Percentiles rank a stretch among this genome's conserved stretches.
Conservation (phyloP, 2,888 invertebrate genomes). For the Agriotes lineatus region DNA sequence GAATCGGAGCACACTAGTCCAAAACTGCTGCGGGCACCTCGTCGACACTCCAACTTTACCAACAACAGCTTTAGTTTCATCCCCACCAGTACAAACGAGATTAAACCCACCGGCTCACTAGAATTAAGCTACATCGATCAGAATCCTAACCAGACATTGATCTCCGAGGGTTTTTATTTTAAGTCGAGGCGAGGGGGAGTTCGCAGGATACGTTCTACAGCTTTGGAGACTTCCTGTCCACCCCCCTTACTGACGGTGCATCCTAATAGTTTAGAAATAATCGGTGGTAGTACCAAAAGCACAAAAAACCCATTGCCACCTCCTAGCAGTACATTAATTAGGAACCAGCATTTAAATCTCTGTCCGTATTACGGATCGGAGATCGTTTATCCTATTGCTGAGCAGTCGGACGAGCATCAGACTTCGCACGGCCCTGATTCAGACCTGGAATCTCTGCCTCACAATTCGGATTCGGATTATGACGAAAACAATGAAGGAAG, state of each 20-base stretch:
- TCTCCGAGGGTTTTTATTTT: slow-evolving; percentile 63
- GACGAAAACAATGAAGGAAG: slow-evolving; percentile 79
- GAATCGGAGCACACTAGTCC: slow-evolving; percentile 59
- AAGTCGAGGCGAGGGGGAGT: slow-evolving; percentile 67
- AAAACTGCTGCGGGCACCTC: slow-evolving; percentile 64
- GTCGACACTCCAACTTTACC: slow-evolving; percentile 74
- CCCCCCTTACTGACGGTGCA: slow-evolving; percentile 82
- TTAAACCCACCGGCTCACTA: slow-evolving; percentile 71
- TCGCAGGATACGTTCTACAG: slow-evolving; percentile 78
- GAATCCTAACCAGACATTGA: slow-evolving; percentile 62
- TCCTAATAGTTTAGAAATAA: slow-evolving; percentile 85
- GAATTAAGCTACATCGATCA: slow-evolving; percentile 69
- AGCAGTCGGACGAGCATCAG: slow-evolving; percentile 85
- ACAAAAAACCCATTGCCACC: slow-evolving; percentile 80
- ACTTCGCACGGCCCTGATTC: slow-evolving; percentile 75
- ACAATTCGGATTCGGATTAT: slow-evolving; percentile 75
- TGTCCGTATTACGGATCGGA: slow-evolving; percentile 81
- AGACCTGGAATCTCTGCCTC: slow-evolving; percentile 70
- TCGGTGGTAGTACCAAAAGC: slow-evolving; percentile 63
- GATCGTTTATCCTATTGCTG: slow-evolving; percentile 86
- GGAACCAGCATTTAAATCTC: slow-evolving; percentile 78
- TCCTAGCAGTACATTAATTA: slow-evolving; percentile 77
- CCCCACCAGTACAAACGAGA: slow-evolving; percentile 67
- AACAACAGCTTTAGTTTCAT: slow-evolving; percentile 70
- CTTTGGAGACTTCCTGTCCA: slow-evolving; percentile 78